Evolutionary conservation across 2,888 invertebrate species (phyloP).

Genomic region (Eledona agricola): DNA sequence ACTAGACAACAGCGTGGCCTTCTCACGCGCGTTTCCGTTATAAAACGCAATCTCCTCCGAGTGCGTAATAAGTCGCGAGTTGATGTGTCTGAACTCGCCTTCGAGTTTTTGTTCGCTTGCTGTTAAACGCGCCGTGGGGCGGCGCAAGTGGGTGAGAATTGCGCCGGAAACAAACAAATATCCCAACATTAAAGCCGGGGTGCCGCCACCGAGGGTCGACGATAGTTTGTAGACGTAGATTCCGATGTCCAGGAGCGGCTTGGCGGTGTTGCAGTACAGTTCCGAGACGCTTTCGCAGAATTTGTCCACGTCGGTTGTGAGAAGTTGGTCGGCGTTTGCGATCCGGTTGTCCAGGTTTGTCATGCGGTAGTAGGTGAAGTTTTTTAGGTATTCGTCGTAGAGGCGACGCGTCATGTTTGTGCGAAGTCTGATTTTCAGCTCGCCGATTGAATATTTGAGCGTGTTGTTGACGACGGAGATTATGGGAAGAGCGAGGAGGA

Average conservation of each 20-base stretch:
- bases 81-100: slow-evolving; percentile 97
- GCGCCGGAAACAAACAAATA: slow-evolving; percentile 90
- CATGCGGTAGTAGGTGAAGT: slow-evolving; percentile 97
- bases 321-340: slow-evolving; percentile 93
- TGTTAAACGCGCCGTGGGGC: slow-evolving; percentile 88
- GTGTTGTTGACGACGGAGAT: slow-evolving; percentile 94
- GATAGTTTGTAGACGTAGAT: slow-evolving; percentile 93
- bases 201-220: slow-evolving; percentile 85
- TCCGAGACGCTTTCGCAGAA: slow-evolving; percentile 96
- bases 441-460: slow-evolving; percentile 93
- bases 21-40: slow-evolving; percentile 86
- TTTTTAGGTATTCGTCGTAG: slow-evolving; percentile 93
- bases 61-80: slow-evolving; percentile 94
- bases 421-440: slow-evolving; percentile 89
- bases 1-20: slow-evolving; percentile 84
- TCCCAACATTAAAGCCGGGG: slow-evolving; percentile 86
- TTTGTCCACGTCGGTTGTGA: slow-evolving; percentile 96
- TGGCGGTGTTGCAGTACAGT: slow-evolving; percentile 95
- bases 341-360: slow-evolving; percentile 94
- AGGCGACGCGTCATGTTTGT: slow-evolving; percentile 88
- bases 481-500: slow-evolving; percentile 87
- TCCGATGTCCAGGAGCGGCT: slow-evolving; percentile 93
- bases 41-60: slow-evolving; percentile 93
- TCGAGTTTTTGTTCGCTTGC: slow-evolving; percentile 95
- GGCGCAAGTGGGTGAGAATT: slow-evolving; percentile 84